These are phyloP conservation scores for Tachuris rubrigastra DNA, from an alignment of 2,113 vertebrate genomes.

Conservation along the genomic window DNA sequence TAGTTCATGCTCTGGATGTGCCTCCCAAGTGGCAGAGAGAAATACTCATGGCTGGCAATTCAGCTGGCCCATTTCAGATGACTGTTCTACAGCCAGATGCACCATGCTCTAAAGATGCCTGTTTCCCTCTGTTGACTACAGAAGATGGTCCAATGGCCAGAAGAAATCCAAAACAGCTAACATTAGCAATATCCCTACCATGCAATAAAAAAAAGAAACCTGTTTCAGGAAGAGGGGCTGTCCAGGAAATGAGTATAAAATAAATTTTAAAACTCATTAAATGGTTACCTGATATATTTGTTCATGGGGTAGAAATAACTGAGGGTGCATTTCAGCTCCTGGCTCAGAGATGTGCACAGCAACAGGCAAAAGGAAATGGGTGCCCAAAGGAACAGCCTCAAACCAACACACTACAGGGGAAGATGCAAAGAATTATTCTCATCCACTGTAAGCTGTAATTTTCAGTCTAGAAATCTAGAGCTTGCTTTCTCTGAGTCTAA, in stretches of 20 bases:
- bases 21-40: neutral
- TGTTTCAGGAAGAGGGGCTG: neutral
- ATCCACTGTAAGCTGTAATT: conserved; percentile 13
- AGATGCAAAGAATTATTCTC: neutral
- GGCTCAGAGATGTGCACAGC: neutral
- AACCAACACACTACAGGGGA: neutral
- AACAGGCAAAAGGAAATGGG: neutral
- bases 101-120: neutral
- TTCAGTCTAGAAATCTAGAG: conserved; percentile 40
- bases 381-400: neutral
- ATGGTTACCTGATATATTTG: neutral
- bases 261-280: neutral
- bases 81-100: neutral
- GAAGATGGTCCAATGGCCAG: neutral
- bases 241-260: neutral
- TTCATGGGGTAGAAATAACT: neutral
- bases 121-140: neutral
- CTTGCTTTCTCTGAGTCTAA: conserved; percentile 22
- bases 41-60: neutral
- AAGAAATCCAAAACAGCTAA: neutral
- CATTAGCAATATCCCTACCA: neutral
- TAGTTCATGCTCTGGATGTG: neutral
- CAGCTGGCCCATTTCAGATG: neutral
- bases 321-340: neutral
- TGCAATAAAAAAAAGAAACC: neutral